Evolutionary conservation across 2,797 vertebrate species (phyloP).

Genomic region (Coccyzus lansbergi): DNA sequence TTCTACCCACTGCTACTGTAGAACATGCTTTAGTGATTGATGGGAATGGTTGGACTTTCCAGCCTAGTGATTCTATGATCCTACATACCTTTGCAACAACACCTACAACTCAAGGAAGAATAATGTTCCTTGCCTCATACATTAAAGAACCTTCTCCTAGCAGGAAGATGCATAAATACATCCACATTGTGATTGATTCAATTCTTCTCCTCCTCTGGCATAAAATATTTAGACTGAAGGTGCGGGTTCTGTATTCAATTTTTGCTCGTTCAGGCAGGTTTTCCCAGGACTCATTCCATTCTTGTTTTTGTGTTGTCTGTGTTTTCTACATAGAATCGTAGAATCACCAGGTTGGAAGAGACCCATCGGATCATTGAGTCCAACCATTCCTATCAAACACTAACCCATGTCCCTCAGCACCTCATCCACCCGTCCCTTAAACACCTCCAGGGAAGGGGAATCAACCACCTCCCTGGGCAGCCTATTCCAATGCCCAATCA

Average conservation of each 20-base stretch:
- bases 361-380: neutral
- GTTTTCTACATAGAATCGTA: neutral
- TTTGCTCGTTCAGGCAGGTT: neutral
- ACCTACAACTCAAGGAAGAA: neutral
- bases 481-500: too few relatives aligned
- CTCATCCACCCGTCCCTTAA: too few relatives aligned
- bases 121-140: neutral
- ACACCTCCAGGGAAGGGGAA: too few relatives aligned
- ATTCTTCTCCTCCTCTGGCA: neutral
- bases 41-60: too few relatives aligned
- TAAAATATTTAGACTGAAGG: neutral
- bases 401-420: too few relatives aligned
- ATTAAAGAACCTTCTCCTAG: neutral
- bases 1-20: neutral
- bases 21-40: too few relatives aligned
- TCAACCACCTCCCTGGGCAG: too few relatives aligned
- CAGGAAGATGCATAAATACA: neutral
- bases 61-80: too few relatives aligned
- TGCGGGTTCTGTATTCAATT: accelerated
- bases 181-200: accelerated
- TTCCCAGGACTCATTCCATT: neutral
- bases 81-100: neutral
- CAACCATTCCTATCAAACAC: too few relatives aligned
- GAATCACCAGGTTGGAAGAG: too few relatives aligned
- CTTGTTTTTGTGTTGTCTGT: neutral